Evolutionary conservation across 2,797 vertebrate species (phyloP).

Genomic region (Parauchenoglanis punctatus): DNA sequence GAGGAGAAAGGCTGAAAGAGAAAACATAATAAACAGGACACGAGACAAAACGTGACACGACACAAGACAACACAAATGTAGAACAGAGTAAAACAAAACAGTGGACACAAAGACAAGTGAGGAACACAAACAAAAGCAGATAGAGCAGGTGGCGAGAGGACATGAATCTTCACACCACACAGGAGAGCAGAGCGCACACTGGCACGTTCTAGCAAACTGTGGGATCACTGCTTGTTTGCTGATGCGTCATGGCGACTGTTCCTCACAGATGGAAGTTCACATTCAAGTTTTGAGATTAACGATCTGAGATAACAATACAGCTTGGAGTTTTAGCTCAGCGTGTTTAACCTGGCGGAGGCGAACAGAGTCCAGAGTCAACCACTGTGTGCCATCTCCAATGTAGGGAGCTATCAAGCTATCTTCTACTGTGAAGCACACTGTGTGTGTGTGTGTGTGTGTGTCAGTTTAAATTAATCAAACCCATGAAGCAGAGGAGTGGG

Average conservation of each 20-base stretch:
- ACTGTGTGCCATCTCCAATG: constrained; percentile 45
- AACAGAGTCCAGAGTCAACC: constrained; percentile 52
- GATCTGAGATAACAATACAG: not conserved
- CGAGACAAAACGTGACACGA: constrained; percentile 32
- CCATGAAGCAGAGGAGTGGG: constrained; percentile 26
- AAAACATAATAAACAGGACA: constrained; percentile 59
- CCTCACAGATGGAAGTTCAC: constrained; percentile 13
- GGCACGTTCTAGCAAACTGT: constrained; percentile 42
- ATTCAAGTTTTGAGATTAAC: constrained; percentile 2
- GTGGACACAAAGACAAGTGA: constrained; percentile 57
- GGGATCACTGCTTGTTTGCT: constrained; percentile 45
- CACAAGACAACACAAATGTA: constrained; percentile 58
- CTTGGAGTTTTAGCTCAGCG: constrained; percentile 34
- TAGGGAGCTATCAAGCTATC: constrained; percentile 14
- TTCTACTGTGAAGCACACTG: not conserved
- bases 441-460: not conserved
- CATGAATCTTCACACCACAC: constrained; percentile 50
- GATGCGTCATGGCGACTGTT: constrained; percentile 21
- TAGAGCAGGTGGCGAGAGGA: constrained; percentile 52
- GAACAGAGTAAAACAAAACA: constrained; percentile 57
- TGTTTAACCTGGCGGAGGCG: constrained; percentile 59
- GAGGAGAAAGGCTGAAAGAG: constrained; percentile 49
- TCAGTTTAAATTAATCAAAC: constrained; percentile 44
- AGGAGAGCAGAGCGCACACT: constrained; percentile 26
- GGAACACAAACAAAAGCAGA: constrained; percentile 48